Base-by-base conservation (phyloP, 2,113 vertebrate genomes). In the Empidonax alnorum region DNA sequence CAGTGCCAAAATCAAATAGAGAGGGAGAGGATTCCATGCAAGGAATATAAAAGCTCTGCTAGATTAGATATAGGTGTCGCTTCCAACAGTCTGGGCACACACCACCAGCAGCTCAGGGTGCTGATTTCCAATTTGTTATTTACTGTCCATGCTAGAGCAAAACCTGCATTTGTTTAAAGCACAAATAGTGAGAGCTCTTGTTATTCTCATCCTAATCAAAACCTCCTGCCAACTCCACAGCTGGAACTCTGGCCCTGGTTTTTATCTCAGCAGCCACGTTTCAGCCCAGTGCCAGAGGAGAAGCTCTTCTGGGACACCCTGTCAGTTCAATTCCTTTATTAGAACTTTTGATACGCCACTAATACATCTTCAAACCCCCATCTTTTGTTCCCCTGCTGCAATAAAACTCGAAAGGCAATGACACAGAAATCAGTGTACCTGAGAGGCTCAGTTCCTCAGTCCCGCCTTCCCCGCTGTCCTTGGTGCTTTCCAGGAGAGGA, bases 401-500 rank as follows among this genome's bases (percentile, higher is more conserved):
- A 16, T 80, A 75, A 84, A 62, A 61, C 12, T 69, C 53, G 33
- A 50, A 62, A 97, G 72, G 42, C 73, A 55, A 62, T 50, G 6
- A 23, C 19, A 35, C 8, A 39, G 15, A 58, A 55, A 90, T 86
- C 89, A 94, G 42, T 13, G 46, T 95, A 97, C 92, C 69, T 95
- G 68, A 23, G 77, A 77, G 91, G 74, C 67, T 92, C 79, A 66
- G 94, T 90, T 27, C 68, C 94, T 98, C 92, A 63, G 59, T 50
- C 95, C 53, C 0, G 71, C 73, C 90, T 87, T 91, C 62, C 66
- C 75, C 4, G 93, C 63, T 85, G 97, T 97, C 96, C 97, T 98
- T 95, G 97, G 95, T 89, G 91, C 84, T 95, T 89, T 76, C 85
- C 89, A 86, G 94, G 56, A 62, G 72, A 69, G 63, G 67, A 94